A percentile compares a stretch with the other conserved stretches of the same genome.
Conservation (phyloP, 1,140 invertebrate genomes). For the Paraescarpia echinospica region DNA sequence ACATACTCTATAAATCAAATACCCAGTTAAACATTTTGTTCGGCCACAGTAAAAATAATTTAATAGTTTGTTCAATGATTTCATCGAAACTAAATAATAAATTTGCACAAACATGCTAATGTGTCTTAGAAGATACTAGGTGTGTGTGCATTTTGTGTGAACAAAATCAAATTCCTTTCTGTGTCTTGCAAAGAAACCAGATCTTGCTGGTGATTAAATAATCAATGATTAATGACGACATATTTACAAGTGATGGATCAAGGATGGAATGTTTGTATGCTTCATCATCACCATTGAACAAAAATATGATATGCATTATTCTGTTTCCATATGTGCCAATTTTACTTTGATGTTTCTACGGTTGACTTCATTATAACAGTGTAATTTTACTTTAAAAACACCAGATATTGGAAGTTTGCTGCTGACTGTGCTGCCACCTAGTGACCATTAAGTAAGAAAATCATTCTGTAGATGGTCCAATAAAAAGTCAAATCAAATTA, state of each 20-base stretch:
- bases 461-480: neutral
- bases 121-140: no score
- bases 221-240: no score
- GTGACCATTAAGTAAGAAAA: neutral
- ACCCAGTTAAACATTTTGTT: no score
- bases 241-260: no score
- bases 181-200: no score
- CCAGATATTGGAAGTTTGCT: neutral
- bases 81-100: no score
- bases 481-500: neutral
- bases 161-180: no score
- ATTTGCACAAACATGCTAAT: no score
- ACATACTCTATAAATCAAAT: neutral
- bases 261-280: neutral
- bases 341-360: neutral
- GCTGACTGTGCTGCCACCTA: neutral
- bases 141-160: no score
- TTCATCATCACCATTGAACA: neutral
- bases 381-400: neutral
- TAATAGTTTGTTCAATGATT: no score
- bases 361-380: neutral
- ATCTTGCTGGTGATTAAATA: no score
- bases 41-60: no score
- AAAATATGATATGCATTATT: neutral
- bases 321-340: neutral